Evolutionary conservation across 2,113 vertebrate genomes (phyloP).

Genomic region (Elachura formosa): DNA sequence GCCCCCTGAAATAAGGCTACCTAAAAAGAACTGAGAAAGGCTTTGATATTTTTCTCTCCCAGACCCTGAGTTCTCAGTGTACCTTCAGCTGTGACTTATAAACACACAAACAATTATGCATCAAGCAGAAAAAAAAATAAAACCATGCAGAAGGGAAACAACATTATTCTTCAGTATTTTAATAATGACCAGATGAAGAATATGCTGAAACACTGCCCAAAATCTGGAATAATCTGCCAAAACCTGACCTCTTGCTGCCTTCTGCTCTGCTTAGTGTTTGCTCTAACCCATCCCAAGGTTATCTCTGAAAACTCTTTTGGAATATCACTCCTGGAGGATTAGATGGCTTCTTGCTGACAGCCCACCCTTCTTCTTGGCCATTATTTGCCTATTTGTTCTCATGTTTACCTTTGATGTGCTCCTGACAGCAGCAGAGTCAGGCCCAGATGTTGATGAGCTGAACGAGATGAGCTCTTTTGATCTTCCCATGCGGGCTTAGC

Average conservation of each 20-base stretch:
- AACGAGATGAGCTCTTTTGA: not conserved
- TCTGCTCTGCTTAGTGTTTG: not conserved
- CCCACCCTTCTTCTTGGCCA: not conserved
- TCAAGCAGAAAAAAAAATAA: not conserved
- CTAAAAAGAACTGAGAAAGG: not conserved
- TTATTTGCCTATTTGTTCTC: not conserved
- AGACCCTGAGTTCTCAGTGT: not conserved
- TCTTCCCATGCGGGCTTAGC: not conserved
- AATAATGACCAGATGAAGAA: not conserved
- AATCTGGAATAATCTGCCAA: not conserved
- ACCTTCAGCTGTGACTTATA: not conserved
- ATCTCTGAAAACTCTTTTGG: not conserved
- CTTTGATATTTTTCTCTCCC: not conserved
- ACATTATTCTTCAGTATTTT: not conserved
- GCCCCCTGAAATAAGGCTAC: not conserved
- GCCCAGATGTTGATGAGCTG: not conserved
- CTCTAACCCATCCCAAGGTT: not conserved
- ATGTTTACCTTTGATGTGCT: slow-evolving; percentile 29
- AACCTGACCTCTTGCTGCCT: not conserved
- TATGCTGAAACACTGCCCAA: not conserved
- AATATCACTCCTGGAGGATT: not conserved
- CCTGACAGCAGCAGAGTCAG: not conserved
- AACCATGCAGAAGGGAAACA: not conserved
- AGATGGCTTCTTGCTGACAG: not conserved
- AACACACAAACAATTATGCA: not conserved